Percentiles rank a stretch among this genome's conserved stretches.
Evolutionary conservation across 1,140 invertebrate species (phyloP).

Genomic region (Polypedilum pembai): DNA sequence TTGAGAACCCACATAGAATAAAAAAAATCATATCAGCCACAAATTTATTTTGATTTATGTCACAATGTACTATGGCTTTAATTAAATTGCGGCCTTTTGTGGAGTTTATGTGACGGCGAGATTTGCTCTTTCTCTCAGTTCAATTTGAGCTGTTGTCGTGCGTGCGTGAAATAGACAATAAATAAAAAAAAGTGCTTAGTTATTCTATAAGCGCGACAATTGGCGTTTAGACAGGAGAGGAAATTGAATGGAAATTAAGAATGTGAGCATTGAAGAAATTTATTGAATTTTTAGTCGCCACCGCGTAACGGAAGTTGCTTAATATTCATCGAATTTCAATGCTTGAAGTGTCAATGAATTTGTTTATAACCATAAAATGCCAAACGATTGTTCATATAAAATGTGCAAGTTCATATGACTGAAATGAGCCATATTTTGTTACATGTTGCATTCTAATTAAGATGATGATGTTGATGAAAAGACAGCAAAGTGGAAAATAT

Average conservation of each 20-base stretch:
- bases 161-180: background rate
- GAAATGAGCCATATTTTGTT: background rate
- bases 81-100: constrained; percentile 5
- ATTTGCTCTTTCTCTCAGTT: background rate
- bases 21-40: background rate
- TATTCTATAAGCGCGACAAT: background rate
- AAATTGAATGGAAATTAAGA: constrained; percentile 19
- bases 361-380: background rate
- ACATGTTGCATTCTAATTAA: constrained; percentile 14
- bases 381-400: too few species aligned
- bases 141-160: background rate
- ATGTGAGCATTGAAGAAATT: background rate
- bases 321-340: background rate
- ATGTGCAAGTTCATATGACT: background rate
- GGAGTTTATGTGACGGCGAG: background rate
- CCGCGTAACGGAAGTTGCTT: background rate
- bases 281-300: background rate
- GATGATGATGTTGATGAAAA: background rate
- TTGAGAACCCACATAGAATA: constrained; percentile 11
- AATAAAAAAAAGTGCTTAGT: background rate
- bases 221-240: background rate
- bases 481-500: background rate
- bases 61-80: background rate
- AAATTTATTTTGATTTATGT: constrained; percentile 14
- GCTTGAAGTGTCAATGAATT: background rate